Evolutionary conservation across 2,113 vertebrate genomes (phyloP).

Genomic region (Phalacrocorax brasilianus): DNA sequence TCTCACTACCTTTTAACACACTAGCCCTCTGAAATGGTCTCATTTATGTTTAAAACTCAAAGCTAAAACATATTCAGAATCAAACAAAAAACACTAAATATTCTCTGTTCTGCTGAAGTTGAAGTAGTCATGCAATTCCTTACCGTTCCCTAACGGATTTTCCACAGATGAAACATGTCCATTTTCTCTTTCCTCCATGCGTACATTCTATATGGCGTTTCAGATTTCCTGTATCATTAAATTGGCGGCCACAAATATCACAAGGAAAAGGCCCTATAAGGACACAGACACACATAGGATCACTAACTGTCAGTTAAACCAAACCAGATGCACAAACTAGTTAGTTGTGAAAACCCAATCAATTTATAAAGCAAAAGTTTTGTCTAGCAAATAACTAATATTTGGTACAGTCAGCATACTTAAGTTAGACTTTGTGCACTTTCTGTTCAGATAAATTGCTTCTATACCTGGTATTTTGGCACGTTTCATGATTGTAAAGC

Average conservation of each 20-base stretch:
- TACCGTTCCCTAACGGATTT: slow-evolving; percentile 97
- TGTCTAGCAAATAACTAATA: not conserved
- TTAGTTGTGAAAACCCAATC: not conserved
- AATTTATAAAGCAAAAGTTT: not conserved
- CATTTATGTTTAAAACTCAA: not conserved
- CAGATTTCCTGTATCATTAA: slow-evolving; percentile 96
- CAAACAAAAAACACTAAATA: not conserved
- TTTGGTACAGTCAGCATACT: not conserved
- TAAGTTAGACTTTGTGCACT: not conserved
- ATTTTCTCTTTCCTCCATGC: slow-evolving; percentile 96
- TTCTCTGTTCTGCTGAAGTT: not conserved
- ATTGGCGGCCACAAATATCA: slow-evolving; percentile 95
- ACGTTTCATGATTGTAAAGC: not conserved
- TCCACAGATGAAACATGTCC: slow-evolving; percentile 95
- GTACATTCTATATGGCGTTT: slow-evolving; percentile 97
- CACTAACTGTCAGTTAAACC: not conserved
- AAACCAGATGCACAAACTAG: not conserved
- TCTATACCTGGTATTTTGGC: not conserved
- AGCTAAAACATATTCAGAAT: not conserved
- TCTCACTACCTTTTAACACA: not conserved
- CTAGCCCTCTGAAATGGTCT: not conserved
- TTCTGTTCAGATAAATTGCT: not conserved
- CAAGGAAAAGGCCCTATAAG: slow-evolving; percentile 93
- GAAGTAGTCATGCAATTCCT: not conserved
- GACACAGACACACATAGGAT: not conserved